Evolutionary conservation across 2,113 vertebrate species (phyloP).

Genomic region (Semicossyphus pulcher): DNA sequence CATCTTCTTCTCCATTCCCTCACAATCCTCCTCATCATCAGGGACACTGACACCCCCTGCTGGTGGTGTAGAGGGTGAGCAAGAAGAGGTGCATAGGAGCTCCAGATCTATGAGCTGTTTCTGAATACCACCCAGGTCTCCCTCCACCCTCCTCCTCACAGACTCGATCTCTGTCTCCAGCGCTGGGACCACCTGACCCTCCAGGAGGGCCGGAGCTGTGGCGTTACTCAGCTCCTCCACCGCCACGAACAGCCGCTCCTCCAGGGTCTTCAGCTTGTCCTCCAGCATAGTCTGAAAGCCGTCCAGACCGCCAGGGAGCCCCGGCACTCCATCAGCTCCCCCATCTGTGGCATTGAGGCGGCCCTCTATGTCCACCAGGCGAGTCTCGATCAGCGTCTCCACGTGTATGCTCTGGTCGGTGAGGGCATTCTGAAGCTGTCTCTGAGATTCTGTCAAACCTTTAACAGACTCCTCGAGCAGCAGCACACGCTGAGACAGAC

Average conservation of each 20-base stretch:
- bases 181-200: slow-evolving; percentile 86
- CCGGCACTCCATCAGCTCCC: slow-evolving; percentile 69
- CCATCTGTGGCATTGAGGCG: slow-evolving; percentile 86
- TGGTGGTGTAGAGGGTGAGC: slow-evolving; percentile 76
- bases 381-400: slow-evolving; percentile 84
- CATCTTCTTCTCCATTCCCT: slow-evolving; percentile 87
- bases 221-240: slow-evolving; percentile 88
- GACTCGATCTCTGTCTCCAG: slow-evolving; percentile 89
- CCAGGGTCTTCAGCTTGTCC: slow-evolving; percentile 91
- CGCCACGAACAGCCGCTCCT: slow-evolving; percentile 88
- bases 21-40: slow-evolving; percentile 85
- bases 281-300: slow-evolving; percentile 88
- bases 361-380: slow-evolving; percentile 87
- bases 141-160: slow-evolving; percentile 81
- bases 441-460: slow-evolving; percentile 88
- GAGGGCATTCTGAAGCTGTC: slow-evolving; percentile 78
- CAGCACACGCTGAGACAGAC: slow-evolving; percentile 87
- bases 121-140: slow-evolving; percentile 87
- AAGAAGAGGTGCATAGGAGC: slow-evolving; percentile 89
- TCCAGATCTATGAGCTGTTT: slow-evolving; percentile 88
- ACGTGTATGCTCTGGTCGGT: slow-evolving; percentile 83
- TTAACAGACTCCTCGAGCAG: slow-evolving; percentile 90
- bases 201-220: slow-evolving; percentile 81
- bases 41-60: slow-evolving; percentile 76
- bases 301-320: slow-evolving; percentile 78